These are phyloP conservation scores for Candoia aspera DNA, from an alignment of 2,113 vertebrate species.

Conservation along the genomic window DNA sequence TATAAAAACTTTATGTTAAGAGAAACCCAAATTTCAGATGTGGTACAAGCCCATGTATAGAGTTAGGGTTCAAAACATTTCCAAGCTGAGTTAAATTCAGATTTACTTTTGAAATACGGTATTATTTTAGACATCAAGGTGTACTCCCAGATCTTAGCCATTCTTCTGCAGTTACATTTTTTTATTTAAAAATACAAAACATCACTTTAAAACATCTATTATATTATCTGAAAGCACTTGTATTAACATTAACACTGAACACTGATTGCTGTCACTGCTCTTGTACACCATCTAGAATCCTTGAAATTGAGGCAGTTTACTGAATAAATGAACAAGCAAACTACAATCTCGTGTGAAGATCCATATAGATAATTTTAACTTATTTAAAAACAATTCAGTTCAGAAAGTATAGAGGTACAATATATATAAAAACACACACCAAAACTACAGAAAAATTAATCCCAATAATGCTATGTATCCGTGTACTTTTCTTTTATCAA, in stretches of 20 bases:
- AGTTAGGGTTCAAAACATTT: neutral
- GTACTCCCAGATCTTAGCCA: neutral
- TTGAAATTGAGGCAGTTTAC: neutral
- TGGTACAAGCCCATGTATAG: neutral
- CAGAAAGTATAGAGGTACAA: neutral
- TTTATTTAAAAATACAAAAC: neutral
- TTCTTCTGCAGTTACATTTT: neutral
- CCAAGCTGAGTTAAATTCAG: neutral
- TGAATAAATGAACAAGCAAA: neutral
- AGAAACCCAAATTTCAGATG: neutral
- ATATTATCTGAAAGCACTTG: no score
- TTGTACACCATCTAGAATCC: neutral
- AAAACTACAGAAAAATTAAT: neutral
- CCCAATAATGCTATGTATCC: neutral
- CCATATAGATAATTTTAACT: neutral
- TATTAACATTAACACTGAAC: neutral
- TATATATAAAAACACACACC: neutral
- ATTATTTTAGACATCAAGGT: neutral
- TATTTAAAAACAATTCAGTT: neutral
- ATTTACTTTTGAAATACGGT: neutral
- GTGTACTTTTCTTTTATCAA: neutral
- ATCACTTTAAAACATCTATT: neutral
- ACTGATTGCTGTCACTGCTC: neutral
- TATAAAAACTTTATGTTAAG: neutral
- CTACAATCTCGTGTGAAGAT: neutral